These are phyloP conservation scores for Gonatopus flavifemur DNA, from an alignment of 1,140 invertebrate genomes.

Conservation along the genomic window DNA sequence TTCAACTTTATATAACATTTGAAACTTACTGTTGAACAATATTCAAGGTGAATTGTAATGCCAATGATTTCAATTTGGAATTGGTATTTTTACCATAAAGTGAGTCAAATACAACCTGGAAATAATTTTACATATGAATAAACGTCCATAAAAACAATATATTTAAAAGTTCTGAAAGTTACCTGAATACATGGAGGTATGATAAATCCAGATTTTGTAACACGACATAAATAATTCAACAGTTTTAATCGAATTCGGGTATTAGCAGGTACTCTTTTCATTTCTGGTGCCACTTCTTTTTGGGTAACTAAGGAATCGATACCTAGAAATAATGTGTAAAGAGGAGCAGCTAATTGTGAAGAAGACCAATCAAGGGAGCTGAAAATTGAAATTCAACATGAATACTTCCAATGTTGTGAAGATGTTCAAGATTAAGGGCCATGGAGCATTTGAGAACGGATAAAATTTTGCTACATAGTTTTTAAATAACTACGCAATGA, in stretches of 20 bases:
- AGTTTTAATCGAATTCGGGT: slow-evolving; percentile 83
- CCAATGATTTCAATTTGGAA: slow-evolving; percentile 75
- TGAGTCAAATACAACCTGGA: slow-evolving; percentile 82
- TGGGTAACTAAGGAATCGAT: slow-evolving; percentile 63
- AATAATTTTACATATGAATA: slow-evolving; percentile 12
- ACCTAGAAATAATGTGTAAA: slow-evolving; percentile 80
- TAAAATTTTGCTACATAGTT: too few relatives aligned
- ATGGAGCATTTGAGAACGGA: too few relatives aligned
- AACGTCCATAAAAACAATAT: too few relatives aligned
- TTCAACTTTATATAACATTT: too few relatives aligned
- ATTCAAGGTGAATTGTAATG: slow-evolving; percentile 80
- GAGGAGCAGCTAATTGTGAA: slow-evolving; percentile 66
- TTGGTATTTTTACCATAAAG: slow-evolving; percentile 83
- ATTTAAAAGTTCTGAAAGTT: slow-evolving; percentile 13
- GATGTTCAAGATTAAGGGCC: too few relatives aligned
- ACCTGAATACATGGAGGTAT: slow-evolving; percentile 82
- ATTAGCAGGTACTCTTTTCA: slow-evolving; percentile 72
- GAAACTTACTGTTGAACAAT: slow-evolving; percentile 74
- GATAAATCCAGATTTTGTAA: slow-evolving; percentile 75
- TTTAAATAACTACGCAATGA: too few relatives aligned
- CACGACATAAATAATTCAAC: slow-evolving; percentile 79
- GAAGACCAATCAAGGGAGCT: slow-evolving; percentile 73
- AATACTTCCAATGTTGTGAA: too few relatives aligned
- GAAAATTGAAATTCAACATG: slow-evolving; percentile 13
- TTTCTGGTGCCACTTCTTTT: slow-evolving; percentile 62